Conservation (phyloP, 2,888 invertebrate species). For the Rhingia rostrata region DNA sequence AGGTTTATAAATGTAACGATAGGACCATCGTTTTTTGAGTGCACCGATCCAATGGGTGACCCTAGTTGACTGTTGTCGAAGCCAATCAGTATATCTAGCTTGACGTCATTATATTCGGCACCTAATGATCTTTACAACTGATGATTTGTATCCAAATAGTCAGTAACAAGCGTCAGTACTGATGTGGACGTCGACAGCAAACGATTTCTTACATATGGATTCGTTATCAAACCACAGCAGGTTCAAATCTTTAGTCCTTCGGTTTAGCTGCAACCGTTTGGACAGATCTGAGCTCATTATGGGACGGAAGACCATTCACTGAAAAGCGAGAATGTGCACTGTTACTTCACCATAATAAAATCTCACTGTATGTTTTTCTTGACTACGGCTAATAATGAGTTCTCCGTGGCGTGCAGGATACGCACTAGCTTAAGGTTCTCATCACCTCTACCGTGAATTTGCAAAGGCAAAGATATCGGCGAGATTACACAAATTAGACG, state of each 20-base stretch:
- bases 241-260: conserved; percentile 38
- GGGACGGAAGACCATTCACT: conserved; percentile 54
- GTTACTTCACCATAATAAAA: conserved; percentile 11
- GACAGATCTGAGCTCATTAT: conserved; percentile 47
- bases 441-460: background rate
- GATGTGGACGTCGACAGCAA: conserved; percentile 3
- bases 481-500: conserved; percentile 15
- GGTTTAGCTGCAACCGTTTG: conserved; percentile 30
- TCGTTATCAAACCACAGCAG: conserved; percentile 47
- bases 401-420: conserved; percentile 4
- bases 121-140: background rate
- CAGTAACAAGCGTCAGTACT: conserved; percentile 7
- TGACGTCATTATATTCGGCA: conserved; percentile 7
- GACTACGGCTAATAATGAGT: background rate
- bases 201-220: background rate
- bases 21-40: too few species aligned
- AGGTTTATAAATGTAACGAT: conserved; percentile 29
- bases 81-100: conserved; percentile 21
- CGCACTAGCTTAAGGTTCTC: background rate
- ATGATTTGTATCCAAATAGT: background rate
- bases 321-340: conserved; percentile 28
- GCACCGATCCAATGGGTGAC: background rate
- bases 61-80: conserved; percentile 26
- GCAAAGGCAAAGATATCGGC: background rate
- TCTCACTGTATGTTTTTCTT: conserved; percentile 26